phyloP scores from a whole-genome alignment of 2,797 vertebrate species.

The Apodemus agrarius region DNA sequence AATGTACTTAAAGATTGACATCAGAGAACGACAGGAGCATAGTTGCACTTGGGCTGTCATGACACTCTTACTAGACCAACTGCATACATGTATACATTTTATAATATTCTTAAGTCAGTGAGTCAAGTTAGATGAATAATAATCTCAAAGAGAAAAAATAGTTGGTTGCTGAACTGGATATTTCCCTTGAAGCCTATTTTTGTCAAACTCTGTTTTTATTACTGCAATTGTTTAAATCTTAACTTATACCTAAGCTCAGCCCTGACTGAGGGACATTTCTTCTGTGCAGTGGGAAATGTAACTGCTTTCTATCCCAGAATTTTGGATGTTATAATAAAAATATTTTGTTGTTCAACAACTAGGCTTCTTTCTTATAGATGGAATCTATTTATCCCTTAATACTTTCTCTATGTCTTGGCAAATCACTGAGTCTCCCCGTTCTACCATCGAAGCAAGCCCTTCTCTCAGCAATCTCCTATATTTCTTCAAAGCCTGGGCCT shows the following conservation, averaged over 20 bases:
- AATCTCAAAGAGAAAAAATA: not conserved
- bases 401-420: not conserved
- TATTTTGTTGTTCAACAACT: not conserved
- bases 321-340: not conserved
- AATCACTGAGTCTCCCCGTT: not conserved
- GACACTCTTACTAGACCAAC: not conserved
- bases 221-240: not conserved
- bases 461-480: not conserved
- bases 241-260: not conserved
- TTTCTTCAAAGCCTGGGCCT: not conserved
- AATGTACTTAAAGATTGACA: not conserved
- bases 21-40: not conserved
- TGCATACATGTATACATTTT: not conserved
- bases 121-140: not conserved
- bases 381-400: constrained; percentile 17
- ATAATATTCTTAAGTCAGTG: not conserved
- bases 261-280: not conserved
- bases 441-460: not conserved
- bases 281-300: not conserved
- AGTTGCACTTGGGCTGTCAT: not conserved
- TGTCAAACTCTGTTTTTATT: not conserved
- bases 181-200: not conserved
- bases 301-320: not conserved
- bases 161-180: not conserved
- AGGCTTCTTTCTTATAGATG: constrained; percentile 17